Percentiles rank a stretch among this genome's conserved stretches.
Conservation (phyloP, 2,113 vertebrate species). For the Xiphophorus hellerii region DNA sequence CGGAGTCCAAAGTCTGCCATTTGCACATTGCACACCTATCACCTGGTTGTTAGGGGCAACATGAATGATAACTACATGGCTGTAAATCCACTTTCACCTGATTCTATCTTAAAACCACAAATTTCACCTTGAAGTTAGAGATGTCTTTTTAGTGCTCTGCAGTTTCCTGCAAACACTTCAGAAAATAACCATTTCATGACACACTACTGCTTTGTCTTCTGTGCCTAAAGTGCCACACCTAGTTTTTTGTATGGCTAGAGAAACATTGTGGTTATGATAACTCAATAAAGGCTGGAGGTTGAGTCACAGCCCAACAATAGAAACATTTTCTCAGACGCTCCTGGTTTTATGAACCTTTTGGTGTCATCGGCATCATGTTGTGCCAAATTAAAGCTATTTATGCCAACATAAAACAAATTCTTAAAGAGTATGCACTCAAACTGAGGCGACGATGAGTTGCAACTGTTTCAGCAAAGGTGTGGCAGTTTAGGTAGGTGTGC, state of each 20-base stretch:
- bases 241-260: slow-evolving; percentile 44
- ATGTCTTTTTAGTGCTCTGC: neutral
- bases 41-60: slow-evolving; percentile 47
- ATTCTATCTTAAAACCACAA: slow-evolving; percentile 8
- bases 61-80: slow-evolving; percentile 9
- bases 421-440: neutral
- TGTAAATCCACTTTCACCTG: slow-evolving; percentile 18
- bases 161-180: slow-evolving; percentile 5
- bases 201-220: slow-evolving; percentile 48
- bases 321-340: slow-evolving; percentile 25
- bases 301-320: slow-evolving; percentile 44
- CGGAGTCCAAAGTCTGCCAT: slow-evolving; percentile 60
- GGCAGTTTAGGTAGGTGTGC: slow-evolving; percentile 32
- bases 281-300: slow-evolving; percentile 23
- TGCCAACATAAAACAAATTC: neutral
- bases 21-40: slow-evolving; percentile 54
- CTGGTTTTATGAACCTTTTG: neutral
- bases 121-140: neutral
- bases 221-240: slow-evolving; percentile 62
- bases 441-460: neutral
- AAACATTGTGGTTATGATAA: slow-evolving; percentile 42
- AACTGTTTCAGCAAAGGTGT: slow-evolving; percentile 34
- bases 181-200: slow-evolving; percentile 23
- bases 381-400: neutral
- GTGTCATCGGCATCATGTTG: neutral